Evolutionary conservation across 2,797 vertebrate species (phyloP).

Genomic region (Diglossa cyanea): DNA sequence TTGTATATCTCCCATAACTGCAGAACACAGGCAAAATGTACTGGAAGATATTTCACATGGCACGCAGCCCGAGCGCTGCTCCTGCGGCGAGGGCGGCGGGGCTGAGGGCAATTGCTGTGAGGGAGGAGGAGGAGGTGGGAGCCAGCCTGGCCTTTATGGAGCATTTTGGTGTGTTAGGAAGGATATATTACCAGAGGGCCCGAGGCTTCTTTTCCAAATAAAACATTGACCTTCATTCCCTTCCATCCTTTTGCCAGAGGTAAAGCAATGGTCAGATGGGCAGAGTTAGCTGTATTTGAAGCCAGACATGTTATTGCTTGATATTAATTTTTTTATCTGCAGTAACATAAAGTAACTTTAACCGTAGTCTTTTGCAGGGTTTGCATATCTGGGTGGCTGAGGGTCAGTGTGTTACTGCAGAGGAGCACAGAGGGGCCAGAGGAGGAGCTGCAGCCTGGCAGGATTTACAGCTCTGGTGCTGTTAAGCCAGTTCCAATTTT

Average conservation of each 20-base stretch:
- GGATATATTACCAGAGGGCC: not conserved
- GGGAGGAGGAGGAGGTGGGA: not conserved
- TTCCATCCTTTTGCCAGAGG: not conserved
- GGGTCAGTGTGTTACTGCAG: accelerated
- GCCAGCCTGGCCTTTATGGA: not conserved
- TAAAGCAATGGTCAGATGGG: not conserved
- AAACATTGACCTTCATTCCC: not conserved
- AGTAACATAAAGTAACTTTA: not conserved
- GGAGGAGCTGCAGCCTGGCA: not conserved
- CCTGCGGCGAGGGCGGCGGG: not conserved
- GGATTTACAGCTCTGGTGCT: not conserved
- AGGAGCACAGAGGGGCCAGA: not conserved
- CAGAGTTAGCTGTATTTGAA: not conserved
- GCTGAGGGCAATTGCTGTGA: not conserved
- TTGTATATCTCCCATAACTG: constrained; percentile 18
- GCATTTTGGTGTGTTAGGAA: not conserved
- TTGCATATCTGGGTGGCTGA: not conserved
- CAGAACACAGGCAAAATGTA: constrained; percentile 10
- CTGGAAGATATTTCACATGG: constrained; percentile 40
- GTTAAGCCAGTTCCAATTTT: not conserved
- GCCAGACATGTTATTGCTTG: not conserved
- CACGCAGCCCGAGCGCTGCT: not conserved
- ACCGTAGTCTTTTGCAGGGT: not conserved
- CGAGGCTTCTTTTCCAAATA: not conserved
- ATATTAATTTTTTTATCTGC: not conserved